Conservation (phyloP, 2,888 invertebrate genomes). For the Ophioninae sp. region DNA sequence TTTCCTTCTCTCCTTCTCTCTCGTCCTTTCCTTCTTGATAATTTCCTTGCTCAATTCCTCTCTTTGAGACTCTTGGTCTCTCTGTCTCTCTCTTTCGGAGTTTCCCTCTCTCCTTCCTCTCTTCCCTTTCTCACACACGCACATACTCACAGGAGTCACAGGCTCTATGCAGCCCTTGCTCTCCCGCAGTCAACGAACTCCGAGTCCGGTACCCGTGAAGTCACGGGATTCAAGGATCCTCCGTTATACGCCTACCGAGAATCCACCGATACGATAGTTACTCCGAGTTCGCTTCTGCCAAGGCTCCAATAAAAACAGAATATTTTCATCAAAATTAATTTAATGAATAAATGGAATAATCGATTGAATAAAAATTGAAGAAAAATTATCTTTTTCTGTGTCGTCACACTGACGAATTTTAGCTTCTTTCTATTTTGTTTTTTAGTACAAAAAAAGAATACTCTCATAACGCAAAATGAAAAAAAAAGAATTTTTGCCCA, state of each 20-base stretch:
- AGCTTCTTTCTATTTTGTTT: no score
- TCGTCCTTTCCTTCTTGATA: constrained; percentile 23
- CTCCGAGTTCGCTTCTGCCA: neutral
- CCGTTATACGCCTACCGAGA: constrained; percentile 38
- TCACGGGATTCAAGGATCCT: constrained; percentile 49
- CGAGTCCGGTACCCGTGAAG: constrained; percentile 55
- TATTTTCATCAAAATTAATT: neutral
- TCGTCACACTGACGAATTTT: no score
- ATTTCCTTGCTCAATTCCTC: no score
- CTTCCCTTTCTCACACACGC: constrained; percentile 18
- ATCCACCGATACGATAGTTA: constrained; percentile 27
- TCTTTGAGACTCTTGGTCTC: no score
- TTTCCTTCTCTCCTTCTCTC: constrained; percentile 12
- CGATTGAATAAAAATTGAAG: neutral
- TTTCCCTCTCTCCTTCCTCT: constrained; percentile 21
- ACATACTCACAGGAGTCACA: constrained; percentile 16
- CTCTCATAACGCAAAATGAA: no score
- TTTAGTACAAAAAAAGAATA: no score
- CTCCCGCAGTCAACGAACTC: constrained; percentile 76
- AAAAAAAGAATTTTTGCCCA: no score
- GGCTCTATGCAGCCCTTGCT: constrained; percentile 29
- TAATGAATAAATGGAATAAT: neutral
- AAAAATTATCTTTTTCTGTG: no score
- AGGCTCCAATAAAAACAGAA: neutral
- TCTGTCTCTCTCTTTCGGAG: no score